These are phyloP conservation scores for Acropternis orthonyx DNA, from an alignment of 2,797 vertebrate genomes.

Conservation along the genomic window DNA sequence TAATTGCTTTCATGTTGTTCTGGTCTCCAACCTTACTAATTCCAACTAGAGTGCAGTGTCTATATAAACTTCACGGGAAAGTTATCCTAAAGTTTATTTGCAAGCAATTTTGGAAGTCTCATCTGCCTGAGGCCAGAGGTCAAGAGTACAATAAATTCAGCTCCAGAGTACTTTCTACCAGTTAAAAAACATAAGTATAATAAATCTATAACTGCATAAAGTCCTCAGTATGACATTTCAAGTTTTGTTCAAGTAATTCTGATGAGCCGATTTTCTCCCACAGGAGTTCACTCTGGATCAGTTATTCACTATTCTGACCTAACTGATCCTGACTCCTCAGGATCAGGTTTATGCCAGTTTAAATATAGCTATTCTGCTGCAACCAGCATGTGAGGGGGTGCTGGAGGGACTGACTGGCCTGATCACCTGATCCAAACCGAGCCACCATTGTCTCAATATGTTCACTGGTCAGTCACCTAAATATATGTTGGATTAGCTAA, in stretches of 20 bases:
- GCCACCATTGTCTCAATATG: neutral
- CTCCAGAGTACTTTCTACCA: neutral
- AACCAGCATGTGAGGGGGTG: neutral
- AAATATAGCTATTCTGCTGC: neutral
- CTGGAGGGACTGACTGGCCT: neutral
- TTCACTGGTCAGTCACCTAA: neutral
- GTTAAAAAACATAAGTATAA: neutral
- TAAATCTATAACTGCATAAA: neutral
- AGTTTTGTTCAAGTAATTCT: neutral
- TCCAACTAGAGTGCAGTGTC: neutral
- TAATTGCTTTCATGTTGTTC: neutral
- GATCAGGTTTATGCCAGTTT: neutral
- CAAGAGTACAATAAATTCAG: neutral
- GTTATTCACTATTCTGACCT: neutral
- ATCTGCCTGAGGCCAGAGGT: neutral
- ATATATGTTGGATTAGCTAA: neutral
- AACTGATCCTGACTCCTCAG: neutral
- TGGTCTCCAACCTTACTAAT: neutral
- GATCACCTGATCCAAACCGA: neutral
- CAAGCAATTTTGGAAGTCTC: neutral
- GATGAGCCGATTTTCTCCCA: neutral
- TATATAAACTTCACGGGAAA: neutral
- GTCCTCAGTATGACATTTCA: neutral
- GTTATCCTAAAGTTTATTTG: neutral
- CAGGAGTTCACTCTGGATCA: neutral